Percentiles rank a stretch among this genome's conserved stretches.
These are phyloP conservation scores for Orthochromis malagaraziensis DNA, from an alignment of 2,113 vertebrate species.

Conservation along the genomic window DNA sequence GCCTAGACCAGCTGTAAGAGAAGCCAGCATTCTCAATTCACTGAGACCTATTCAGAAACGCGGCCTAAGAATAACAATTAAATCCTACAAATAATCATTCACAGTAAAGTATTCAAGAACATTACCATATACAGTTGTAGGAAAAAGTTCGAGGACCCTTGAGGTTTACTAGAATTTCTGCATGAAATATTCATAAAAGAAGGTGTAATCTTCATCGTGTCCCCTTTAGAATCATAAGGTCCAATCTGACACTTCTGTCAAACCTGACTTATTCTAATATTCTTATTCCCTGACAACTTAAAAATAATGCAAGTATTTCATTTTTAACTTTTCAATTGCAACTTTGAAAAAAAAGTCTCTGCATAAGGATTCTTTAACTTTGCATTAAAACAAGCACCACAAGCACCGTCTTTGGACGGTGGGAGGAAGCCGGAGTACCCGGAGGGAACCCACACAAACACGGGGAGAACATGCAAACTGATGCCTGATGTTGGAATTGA, in stretches of 20 bases:
- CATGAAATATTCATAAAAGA: background rate
- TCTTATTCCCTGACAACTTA: background rate
- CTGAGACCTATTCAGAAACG: background rate
- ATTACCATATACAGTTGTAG: background rate
- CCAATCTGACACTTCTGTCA: background rate
- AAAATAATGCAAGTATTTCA: background rate
- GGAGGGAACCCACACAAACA: no score
- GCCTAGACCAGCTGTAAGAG: background rate
- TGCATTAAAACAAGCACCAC: background rate
- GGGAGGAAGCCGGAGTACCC: no score
- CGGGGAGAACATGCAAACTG: no score
- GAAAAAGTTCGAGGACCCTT: background rate
- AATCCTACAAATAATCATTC: background rate
- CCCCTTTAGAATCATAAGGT: background rate
- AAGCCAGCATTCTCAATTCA: background rate
- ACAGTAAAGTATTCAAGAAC: background rate
- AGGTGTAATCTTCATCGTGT: background rate
- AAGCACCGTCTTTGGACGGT: no score
- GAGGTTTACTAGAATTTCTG: background rate
- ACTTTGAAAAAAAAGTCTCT: background rate
- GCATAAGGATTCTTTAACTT: background rate
- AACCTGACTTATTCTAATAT: background rate
- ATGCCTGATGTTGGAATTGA: no score
- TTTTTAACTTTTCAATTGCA: background rate
- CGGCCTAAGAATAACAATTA: background rate